A percentile compares a stretch with the other conserved stretches of the same genome.
Evolutionary conservation across 2,797 vertebrate genomes (phyloP).

Genomic region (Enteromius unitaeniatus): DNA sequence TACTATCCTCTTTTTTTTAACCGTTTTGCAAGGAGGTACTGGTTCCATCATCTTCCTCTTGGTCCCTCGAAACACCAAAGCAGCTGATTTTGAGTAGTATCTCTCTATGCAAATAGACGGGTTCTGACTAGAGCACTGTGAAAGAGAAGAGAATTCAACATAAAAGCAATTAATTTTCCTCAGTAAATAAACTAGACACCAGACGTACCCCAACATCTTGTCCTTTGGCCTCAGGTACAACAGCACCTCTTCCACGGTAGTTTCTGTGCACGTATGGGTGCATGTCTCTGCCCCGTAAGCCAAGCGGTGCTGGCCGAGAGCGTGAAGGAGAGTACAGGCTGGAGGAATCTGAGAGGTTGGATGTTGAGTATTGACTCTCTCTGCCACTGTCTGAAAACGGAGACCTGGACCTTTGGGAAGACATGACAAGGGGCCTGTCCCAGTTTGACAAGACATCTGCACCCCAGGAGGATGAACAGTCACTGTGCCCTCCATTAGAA

Average conservation of each 20-base stretch:
- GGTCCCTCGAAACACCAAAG: conserved; percentile 80
- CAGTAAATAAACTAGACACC: conserved; percentile 50
- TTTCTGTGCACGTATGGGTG: conserved; percentile 85
- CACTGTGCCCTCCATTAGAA: conserved; percentile 86
- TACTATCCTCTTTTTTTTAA: conserved; percentile 84
- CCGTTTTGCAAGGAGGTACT: conserved; percentile 78
- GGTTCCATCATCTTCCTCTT: conserved; percentile 86
- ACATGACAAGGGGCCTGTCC: conserved; percentile 81
- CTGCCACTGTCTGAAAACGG: conserved; percentile 88
- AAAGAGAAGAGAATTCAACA: conserved; percentile 67
- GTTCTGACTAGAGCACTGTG: conserved; percentile 79
- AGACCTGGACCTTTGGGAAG: conserved; percentile 88
- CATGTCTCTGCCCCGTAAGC: conserved; percentile 89
- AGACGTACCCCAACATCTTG: conserved; percentile 90
- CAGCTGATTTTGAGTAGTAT: conserved; percentile 75
- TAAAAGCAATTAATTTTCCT: conserved; percentile 61
- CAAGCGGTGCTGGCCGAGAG: conserved; percentile 86
- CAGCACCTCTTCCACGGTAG: conserved; percentile 87
- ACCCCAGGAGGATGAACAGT: conserved; percentile 77
- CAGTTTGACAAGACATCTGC: conserved; percentile 80
- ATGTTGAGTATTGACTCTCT: conserved; percentile 87
- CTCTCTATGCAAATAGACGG: conserved; percentile 80
- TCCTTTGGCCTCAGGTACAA: conserved; percentile 86
- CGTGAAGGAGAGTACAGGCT: conserved; percentile 78
- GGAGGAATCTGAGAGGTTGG: conserved; percentile 79